Percentiles rank a stretch among this genome's conserved stretches.
These are phyloP conservation scores for Globia sparganii DNA, from an alignment of 2,888 invertebrate species.

Conservation along the genomic window DNA sequence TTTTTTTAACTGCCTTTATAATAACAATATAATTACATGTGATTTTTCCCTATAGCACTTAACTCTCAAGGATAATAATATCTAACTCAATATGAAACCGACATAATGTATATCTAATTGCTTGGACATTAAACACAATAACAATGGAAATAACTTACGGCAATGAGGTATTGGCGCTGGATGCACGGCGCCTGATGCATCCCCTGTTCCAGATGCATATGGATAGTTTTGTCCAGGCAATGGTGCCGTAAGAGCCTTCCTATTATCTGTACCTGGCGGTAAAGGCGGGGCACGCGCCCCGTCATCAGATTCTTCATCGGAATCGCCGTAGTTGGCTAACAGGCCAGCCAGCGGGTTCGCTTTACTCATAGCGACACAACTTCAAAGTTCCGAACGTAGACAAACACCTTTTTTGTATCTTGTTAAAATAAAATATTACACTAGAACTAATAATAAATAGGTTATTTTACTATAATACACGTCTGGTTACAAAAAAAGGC, in stretches of 20 bases:
- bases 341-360: constrained; percentile 82
- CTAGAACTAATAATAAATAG: background rate
- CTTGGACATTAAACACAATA: background rate
- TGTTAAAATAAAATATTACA: constrained; percentile 2
- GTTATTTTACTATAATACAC: background rate
- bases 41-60: constrained; percentile 10
- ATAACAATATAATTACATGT: background rate
- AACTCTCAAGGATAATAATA: background rate
- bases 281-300: constrained; percentile 47
- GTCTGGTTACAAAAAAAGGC: background rate
- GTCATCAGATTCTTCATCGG: constrained; percentile 84
- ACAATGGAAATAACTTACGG: constrained; percentile 75
- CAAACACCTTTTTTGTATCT: background rate
- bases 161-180: constrained; percentile 86
- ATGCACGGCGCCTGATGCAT: constrained; percentile 75
- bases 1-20: background rate
- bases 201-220: constrained; percentile 26
- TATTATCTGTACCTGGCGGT: constrained; percentile 27
- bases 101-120: background rate
- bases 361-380: constrained; percentile 80
- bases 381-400: constrained; percentile 9
- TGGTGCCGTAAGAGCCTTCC: constrained; percentile 21
- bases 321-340: constrained; percentile 85
- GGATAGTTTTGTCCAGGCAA: constrained; percentile 50
- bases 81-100: background rate